Percentiles rank a stretch among this genome's conserved stretches.
Conservation (phyloP, 2,113 vertebrate genomes). For the Panthera leo region DNA sequence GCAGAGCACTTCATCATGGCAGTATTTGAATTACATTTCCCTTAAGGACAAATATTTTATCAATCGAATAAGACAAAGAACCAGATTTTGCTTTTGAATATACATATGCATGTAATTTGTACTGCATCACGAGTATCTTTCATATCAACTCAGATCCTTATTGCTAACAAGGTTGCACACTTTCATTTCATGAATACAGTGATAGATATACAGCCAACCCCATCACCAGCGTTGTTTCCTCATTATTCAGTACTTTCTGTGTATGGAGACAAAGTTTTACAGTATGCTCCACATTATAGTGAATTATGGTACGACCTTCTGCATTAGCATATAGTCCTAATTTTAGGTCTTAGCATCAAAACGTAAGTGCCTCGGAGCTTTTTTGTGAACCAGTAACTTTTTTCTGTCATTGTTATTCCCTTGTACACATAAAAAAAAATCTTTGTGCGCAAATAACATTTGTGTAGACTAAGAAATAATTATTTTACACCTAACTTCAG, state of each 20-base stretch:
- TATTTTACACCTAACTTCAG: not conserved
- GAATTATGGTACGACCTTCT: not conserved
- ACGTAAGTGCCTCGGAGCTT: not conserved
- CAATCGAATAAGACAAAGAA: conserved; percentile 35
- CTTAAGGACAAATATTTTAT: conserved; percentile 53
- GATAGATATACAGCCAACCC: not conserved
- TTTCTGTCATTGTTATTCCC: not conserved
- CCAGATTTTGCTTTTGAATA: conserved; percentile 52
- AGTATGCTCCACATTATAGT: not conserved
- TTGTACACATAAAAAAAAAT: not conserved
- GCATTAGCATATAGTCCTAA: not conserved
- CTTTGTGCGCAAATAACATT: not conserved
- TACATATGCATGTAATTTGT: conserved; percentile 39
- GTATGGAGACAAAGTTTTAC: conserved; percentile 4
- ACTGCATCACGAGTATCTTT: conserved; percentile 27
- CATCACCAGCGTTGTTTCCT: not conserved
- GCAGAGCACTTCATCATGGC: conserved; percentile 60
- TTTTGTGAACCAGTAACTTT: not conserved
- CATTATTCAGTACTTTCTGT: conserved; percentile 2
- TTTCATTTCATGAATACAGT: not conserved
- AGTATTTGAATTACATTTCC: conserved; percentile 66
- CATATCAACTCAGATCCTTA: not conserved
- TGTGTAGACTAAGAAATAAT: not conserved
- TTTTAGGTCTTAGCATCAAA: conserved; percentile 19
- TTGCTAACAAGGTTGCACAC: not conserved